These are phyloP conservation scores for Atherinomorus stipes DNA, from an alignment of 2,113 vertebrate genomes.

Conservation along the genomic window DNA sequence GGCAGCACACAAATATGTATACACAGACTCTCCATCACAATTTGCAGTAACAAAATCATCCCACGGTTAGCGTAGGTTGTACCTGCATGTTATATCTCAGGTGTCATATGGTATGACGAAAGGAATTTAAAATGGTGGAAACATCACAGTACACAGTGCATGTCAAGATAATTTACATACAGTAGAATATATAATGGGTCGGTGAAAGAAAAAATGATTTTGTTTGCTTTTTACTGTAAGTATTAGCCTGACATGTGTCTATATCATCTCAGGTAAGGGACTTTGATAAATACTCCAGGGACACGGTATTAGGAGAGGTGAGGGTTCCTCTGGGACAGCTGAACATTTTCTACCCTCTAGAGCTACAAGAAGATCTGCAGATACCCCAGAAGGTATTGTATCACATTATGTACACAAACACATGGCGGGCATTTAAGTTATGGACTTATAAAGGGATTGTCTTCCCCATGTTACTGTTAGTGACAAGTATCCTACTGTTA, in stretches of 20 bases:
- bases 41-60: neutral
- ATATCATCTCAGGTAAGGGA: slow-evolving; percentile 77
- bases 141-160: neutral
- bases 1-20: neutral
- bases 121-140: neutral
- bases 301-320: slow-evolving; percentile 78
- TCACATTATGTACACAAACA: neutral
- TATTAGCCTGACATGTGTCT: slow-evolving; percentile 2
- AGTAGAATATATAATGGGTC: neutral
- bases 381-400: slow-evolving; percentile 76
- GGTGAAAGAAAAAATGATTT: neutral
- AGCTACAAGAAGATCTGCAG: slow-evolving; percentile 79
- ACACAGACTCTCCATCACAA: slow-evolving; percentile 1
- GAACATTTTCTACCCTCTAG: slow-evolving; percentile 75
- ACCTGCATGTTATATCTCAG: neutral
- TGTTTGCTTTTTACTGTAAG: neutral
- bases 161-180: neutral
- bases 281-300: slow-evolving; percentile 84
- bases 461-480: neutral
- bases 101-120: neutral
- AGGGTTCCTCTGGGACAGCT: slow-evolving; percentile 66
- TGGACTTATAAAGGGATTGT: rapidly evolving
- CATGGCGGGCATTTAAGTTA: neutral
- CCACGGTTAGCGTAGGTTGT: too few relatives aligned
- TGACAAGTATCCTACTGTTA: too few relatives aligned